Evolutionary conservation across 2,888 invertebrate genomes (phyloP), one percentile per base, ranked within the genome.

Genomic region (Tachina lurida): DNA sequence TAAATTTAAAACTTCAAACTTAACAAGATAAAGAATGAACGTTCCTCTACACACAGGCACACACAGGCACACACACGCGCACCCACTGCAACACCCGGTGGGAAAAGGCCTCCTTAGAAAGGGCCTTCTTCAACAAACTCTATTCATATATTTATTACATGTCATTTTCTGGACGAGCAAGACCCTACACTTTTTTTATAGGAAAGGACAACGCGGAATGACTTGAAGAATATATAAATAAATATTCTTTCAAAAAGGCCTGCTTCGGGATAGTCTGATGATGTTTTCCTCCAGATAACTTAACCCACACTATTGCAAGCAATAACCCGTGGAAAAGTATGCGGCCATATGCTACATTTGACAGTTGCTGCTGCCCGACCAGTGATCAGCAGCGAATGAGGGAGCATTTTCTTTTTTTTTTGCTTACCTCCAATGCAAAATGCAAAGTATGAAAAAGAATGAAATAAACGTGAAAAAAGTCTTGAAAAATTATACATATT

Each of bases 371-470:
- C 54, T 52, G n/a, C 22, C 67, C 49, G 87, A 85, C 89, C 88
- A 88, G 88, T 89, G 89, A 89, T 88, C 89, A 88, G 87, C 88
- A 90, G 89, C 90, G 89, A 90, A 90, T 89, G 90, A 90, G 90
- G 70, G 87, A 87, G 88, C 87, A 87, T 89, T 88, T 89, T n/a
- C n/a, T n/a, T 31, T 31, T 31, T 87, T 88, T 89, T 88, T 10
- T 89, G 86, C 87, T 88, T 31, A 4, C 31, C 87, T 87, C 0
- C 13, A 3, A 87, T 89, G 89, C 88, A 88, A 88, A 84, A 88
- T 88, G 17, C 80, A 71, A 67, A 73, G 47, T 84, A 76, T 74
- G 60, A 31, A 65, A 54, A 74, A 52, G 62, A 47, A 81, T 63
- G 10, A 67, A 67, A 76, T 52, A 52, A 78, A 75, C 54, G 63